Evolutionary conservation across 2,113 vertebrate species (phyloP).

Genomic region (Scomber japonicus): DNA sequence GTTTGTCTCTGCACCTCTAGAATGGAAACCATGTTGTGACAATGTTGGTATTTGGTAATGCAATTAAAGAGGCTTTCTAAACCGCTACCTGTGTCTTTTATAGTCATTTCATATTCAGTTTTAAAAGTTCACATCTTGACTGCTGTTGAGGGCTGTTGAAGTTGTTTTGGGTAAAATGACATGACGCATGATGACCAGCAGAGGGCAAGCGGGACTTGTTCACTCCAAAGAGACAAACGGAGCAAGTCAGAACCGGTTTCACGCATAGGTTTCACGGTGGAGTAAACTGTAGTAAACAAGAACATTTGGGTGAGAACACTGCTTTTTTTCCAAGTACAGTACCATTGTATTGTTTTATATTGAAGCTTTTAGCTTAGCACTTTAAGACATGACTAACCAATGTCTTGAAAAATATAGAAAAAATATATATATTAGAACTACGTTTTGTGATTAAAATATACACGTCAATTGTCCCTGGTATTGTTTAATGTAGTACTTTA

Average conservation of each 20-base stretch:
- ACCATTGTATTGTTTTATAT: not conserved
- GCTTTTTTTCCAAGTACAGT: not conserved
- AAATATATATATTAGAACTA: too few species aligned
- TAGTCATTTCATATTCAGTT: not conserved
- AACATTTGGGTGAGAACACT: conserved; percentile 1
- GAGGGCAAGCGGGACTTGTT: conserved; percentile 30
- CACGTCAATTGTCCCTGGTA: too few species aligned
- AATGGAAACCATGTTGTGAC: conserved; percentile 76
- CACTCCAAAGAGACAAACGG: not conserved
- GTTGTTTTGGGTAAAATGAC: not conserved
- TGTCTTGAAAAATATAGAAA: too few species aligned
- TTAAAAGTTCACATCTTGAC: not conserved
- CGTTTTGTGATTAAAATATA: too few species aligned
- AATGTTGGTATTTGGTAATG: conserved; percentile 76
- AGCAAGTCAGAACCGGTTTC: conserved; percentile 60
- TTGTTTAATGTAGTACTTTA: too few species aligned
- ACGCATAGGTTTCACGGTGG: conserved; percentile 32
- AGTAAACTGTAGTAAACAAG: conserved; percentile 6
- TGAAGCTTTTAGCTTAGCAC: not conserved
- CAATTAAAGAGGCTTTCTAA: conserved; percentile 85
- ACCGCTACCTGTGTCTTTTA: conserved; percentile 48
- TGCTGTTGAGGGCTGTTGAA: rapidly evolving
- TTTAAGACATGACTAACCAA: not conserved
- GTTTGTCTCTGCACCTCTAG: conserved; percentile 74
- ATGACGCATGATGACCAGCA: conserved; percentile 16